A percentile compares a stretch with the other conserved stretches of the same genome.
Conservation (phyloP, 2,888 invertebrate species). For the Patella depressa region DNA sequence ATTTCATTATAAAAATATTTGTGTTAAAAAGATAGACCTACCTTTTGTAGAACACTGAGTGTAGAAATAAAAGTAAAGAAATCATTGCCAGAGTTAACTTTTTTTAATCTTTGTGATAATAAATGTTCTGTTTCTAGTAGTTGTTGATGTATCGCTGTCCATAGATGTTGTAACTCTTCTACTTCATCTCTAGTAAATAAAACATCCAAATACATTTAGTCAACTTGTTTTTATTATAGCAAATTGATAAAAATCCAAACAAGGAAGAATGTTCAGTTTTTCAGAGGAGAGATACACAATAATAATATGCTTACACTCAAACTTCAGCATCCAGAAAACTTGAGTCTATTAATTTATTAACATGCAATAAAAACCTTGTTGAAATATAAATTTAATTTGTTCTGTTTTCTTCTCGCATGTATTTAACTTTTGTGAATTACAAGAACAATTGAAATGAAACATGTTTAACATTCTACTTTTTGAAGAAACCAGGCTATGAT, state of each 20-base stretch:
- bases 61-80: conserved; percentile 50
- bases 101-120: conserved; percentile 46
- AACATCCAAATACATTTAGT: background rate
- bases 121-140: conserved; percentile 55
- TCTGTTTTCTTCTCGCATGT: no score
- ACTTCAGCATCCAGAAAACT: no score
- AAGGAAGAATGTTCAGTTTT: background rate
- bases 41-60: conserved; percentile 53
- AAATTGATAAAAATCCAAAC: background rate
- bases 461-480: no score
- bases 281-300: no score
- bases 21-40: conserved; percentile 23
- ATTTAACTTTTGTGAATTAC: no score
- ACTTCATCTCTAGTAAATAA: conserved; percentile 49
- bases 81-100: conserved; percentile 50
- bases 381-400: no score
- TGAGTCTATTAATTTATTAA: no score
- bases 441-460: no score
- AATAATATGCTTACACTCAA: no score
- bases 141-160: conserved; percentile 57
- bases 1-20: no score
- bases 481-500: no score
- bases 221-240: background rate
- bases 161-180: conserved; percentile 54
- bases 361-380: no score